Evolutionary conservation across 2,888 invertebrate genomes (phyloP), one percentile per base, ranked within the genome.

Genomic region (Habrosyne pyritoides): DNA sequence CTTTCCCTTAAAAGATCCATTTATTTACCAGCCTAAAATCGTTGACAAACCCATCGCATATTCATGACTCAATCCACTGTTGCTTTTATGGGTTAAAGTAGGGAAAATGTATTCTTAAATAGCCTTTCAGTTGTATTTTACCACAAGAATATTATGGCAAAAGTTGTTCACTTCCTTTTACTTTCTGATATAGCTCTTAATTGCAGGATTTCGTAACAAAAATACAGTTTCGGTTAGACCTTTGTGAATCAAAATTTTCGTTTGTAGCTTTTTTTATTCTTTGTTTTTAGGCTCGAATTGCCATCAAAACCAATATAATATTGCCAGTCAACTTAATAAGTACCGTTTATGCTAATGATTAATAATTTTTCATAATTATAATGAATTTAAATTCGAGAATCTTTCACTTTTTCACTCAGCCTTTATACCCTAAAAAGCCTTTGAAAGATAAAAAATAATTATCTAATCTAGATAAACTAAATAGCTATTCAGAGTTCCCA

Each of bases 41-140:
- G 73, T 78, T 81, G 81, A 85, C 81, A 82, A 79, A 73, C 69
- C 67, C 78, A 82, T 84, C 79, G 85, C 84, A 84, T 85, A 85
- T 85, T 85, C 83, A 85, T 85, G 84, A 83, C 64, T 67, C 69
- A 60, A 75, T 77, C 71, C 72, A 75, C 80, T 78, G 82, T 77
- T 78, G 72, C 67, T 68, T 73, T 77, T 82, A 81, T 82, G 81
- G 79, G 81, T 80, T 79, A 77, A 72, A 66, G 60, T 69, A 67
- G 59, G 61, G 61, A 59, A 59, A 67, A 69, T 75, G 71, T 65
- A 64, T 66, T 66, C 67, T 21, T 67, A 70, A 74, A 61, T 56
- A 63, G 65, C 53, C 56, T 57, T 24, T 24, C 24, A 24, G 24
- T 24, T 24, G 14, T n/a, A 46, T 14, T 14, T 46, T 46, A 5